phyloP scores from a whole-genome alignment of 2,113 vertebrate genomes.

The Trogon surrucura region DNA sequence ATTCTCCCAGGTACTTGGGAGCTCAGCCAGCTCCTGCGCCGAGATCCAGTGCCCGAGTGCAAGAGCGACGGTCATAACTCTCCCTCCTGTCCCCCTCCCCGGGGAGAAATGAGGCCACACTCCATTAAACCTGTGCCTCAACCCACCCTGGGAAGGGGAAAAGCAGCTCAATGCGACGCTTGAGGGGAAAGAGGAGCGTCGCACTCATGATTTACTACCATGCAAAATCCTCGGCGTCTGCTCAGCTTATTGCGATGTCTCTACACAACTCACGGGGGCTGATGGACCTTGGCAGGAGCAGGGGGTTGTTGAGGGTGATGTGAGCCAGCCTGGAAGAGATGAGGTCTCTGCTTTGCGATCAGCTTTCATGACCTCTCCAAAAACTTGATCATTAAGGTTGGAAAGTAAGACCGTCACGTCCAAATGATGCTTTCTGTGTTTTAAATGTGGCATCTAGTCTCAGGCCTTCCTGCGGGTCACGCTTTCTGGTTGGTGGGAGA shows the following conservation, averaged over 20 bases:
- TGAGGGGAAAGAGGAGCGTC: not conserved
- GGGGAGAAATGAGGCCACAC: not conserved
- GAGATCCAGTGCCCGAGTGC: not conserved
- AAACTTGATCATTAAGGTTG: not conserved
- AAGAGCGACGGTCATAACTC: fast-evolving
- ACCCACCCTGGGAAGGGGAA: not conserved
- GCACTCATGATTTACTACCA: fast-evolving
- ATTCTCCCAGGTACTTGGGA: not conserved
- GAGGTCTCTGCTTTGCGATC: not conserved
- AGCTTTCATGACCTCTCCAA: fast-evolving
- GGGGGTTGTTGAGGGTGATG: not conserved
- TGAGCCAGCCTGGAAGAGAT: not conserved
- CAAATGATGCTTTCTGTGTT: not conserved
- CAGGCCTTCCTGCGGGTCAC: fast-evolving
- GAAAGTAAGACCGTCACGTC: too few relatives aligned
- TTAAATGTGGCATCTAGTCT: fast-evolving
- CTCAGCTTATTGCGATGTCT: fast-evolving
- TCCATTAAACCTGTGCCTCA: not conserved
- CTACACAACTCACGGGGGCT: fast-evolving
- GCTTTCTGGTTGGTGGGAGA: not conserved
- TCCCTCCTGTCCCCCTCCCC: not conserved
- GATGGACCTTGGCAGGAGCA: not conserved
- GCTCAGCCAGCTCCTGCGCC: not conserved
- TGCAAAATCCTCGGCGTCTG: not conserved
- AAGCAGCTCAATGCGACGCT: fast-evolving